Evolutionary conservation across 2,113 vertebrate species (phyloP).

Genomic region (Donacobius atricapilla): DNA sequence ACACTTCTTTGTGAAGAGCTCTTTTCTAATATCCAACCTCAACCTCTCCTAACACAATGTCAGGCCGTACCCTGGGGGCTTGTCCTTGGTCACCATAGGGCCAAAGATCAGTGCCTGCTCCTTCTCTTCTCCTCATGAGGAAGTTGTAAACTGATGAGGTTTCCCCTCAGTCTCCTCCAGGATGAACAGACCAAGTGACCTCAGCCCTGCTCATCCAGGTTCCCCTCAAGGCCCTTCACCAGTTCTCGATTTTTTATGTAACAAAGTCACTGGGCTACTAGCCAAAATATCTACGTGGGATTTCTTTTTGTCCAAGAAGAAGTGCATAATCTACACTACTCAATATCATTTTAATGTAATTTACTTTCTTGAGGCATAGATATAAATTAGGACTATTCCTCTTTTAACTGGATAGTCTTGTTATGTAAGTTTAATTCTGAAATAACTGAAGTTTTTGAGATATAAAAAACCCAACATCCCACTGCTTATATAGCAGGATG

Average conservation of each 20-base stretch:
- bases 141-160: neutral
- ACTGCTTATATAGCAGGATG: neutral
- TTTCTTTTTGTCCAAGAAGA: neutral
- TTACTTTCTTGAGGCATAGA: neutral
- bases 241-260: neutral
- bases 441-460: neutral
- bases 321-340: neutral
- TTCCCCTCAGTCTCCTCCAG: neutral
- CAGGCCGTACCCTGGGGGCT: neutral
- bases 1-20: neutral
- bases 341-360: neutral
- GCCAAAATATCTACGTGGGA: neutral
- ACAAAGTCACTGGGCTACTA: neutral
- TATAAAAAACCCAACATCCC: neutral
- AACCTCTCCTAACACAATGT: neutral
- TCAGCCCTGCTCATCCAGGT: neutral
- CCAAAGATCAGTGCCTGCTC: neutral
- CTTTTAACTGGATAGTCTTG: neutral
- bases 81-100: neutral
- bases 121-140: neutral
- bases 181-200: neutral
- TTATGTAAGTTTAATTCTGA: neutral
- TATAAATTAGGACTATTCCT: neutral
- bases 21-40: neutral
- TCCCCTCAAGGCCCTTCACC: neutral